Base-by-base conservation (phyloP, 2,888 invertebrate species). In the Trimorus sp. region DNA sequence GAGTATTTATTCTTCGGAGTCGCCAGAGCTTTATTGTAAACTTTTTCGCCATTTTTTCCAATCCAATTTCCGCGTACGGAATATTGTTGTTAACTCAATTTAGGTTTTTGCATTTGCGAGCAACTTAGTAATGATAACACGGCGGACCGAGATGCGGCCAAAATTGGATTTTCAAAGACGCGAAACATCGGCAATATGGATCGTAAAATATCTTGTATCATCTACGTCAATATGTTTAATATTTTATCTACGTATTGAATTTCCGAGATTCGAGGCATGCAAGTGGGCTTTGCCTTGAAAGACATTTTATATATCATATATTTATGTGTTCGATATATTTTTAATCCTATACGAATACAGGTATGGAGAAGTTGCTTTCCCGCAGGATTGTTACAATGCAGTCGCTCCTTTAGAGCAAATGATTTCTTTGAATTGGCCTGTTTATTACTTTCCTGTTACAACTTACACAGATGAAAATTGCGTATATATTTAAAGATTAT, bases 41-140 rank as follows among this genome's bases (percentile, higher is more conserved):
- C 59, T 75, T 74, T 65, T 38, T 16, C 14, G 54, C 40, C 48
- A 36, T 37, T 59, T 75, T 66, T 75, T 66, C 60, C 59, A 59
- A 75, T 51, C 58, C 66, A 75, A 66, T 75, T 75, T 75, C 73
- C 73, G 75, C 36, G 60, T 51, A 38, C n/a, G 60, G 26, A 75
- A 75, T 66, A 60, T 60, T 66, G 59, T 60, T 53, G 66, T 51
- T 66, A 75, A 75, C 75, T 75, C 60, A 60, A 66, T 75, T 75
- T 75, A 60, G 66, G 60, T 37, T 75, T 66, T 66, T 59, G 66
- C 75, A 60, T 59, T 60, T 15, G 53, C 42, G 62, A 66, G 40
- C 38, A 54, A 54, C 54, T 76, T 76, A 16, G 37, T 62, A 68
- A 68, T 40, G 68, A 76, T 76, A 60, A 68, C 48, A 26, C 54